Evolutionary conservation across 2,888 invertebrate genomes (phyloP).

Genomic region (Calliopum simillimum): DNA sequence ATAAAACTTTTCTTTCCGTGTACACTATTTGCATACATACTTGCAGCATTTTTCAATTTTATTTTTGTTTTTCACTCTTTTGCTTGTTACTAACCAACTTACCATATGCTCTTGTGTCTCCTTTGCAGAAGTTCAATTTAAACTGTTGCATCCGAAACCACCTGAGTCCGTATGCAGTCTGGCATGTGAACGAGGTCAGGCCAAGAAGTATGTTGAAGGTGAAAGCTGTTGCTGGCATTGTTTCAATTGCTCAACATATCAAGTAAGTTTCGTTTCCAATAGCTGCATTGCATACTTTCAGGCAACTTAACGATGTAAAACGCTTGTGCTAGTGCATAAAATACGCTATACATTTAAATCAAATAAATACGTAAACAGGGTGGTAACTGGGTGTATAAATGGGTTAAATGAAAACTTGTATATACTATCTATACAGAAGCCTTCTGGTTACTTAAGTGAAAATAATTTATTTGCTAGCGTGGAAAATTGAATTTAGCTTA

Average conservation of each 20-base stretch:
- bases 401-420: no score
- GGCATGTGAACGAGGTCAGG: conserved; percentile 89
- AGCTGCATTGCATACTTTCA: conserved; percentile 4
- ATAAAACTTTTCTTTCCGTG: no score
- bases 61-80: conserved; percentile 30
- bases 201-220: conserved; percentile 91
- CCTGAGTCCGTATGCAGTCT: conserved; percentile 93
- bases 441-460: not conserved
- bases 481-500: conserved; percentile 7
- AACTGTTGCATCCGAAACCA: conserved; percentile 79
- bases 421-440: no score
- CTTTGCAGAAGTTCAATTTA: conserved; percentile 83
- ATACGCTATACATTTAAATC: no score
- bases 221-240: conserved; percentile 97
- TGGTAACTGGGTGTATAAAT: no score
- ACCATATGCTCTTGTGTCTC: not conserved
- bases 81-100: not conserved
- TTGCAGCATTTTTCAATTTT: not conserved
- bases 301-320: not conserved
- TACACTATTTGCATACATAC: no score
- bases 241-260: conserved; percentile 88
- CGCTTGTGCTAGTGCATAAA: no score
- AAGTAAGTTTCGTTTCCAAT: conserved; percentile 70
- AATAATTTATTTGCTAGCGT: conserved; percentile 14
- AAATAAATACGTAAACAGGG: no score